Percentiles rank a stretch among this genome's conserved stretches.
These are phyloP conservation scores for Acronicta psi DNA, from an alignment of 2,888 invertebrate species.

Conservation along the genomic window DNA sequence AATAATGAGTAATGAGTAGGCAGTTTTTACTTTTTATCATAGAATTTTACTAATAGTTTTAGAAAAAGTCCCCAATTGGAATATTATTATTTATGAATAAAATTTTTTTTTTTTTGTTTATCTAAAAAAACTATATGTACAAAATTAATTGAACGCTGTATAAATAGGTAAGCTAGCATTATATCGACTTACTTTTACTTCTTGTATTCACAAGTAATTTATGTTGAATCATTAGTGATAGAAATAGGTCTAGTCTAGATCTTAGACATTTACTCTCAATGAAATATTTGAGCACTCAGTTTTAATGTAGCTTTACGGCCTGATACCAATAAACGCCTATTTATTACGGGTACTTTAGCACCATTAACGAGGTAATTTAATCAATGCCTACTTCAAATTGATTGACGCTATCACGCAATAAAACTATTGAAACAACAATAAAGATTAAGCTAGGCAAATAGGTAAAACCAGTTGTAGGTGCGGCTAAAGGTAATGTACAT, in stretches of 20 bases:
- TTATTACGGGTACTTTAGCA: conserved; percentile 13
- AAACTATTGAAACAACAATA: conserved; percentile 24
- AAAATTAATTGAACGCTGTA: too few species aligned
- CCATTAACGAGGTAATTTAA: conserved; percentile 15
- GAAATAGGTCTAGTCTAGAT: conserved; percentile 16
- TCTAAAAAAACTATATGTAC: too few species aligned
- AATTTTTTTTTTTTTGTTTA: too few species aligned
- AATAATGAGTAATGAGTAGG: too few species aligned
- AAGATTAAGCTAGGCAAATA: too few species aligned
- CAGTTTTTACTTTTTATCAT: too few species aligned
- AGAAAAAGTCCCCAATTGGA: too few species aligned
- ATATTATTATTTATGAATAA: too few species aligned
- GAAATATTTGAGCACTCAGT: conserved; percentile 34
- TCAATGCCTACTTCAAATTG: conserved; percentile 2
- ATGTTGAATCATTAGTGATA: conserved; percentile 23
- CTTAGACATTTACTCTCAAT: conserved; percentile 10
- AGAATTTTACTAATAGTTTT: too few species aligned
- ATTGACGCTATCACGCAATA: conserved; percentile 23
- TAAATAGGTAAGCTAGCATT: too few species aligned
- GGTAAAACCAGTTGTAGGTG: too few species aligned
- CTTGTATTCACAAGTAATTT: conserved; percentile 15
- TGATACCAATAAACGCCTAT: conserved; percentile 7
- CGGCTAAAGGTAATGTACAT: too few species aligned
- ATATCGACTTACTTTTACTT: not conserved
- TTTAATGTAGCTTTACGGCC: conserved; percentile 5